Evolutionary conservation across 2,888 invertebrate genomes (phyloP).

Genomic region (Iphiclides podalirius): DNA sequence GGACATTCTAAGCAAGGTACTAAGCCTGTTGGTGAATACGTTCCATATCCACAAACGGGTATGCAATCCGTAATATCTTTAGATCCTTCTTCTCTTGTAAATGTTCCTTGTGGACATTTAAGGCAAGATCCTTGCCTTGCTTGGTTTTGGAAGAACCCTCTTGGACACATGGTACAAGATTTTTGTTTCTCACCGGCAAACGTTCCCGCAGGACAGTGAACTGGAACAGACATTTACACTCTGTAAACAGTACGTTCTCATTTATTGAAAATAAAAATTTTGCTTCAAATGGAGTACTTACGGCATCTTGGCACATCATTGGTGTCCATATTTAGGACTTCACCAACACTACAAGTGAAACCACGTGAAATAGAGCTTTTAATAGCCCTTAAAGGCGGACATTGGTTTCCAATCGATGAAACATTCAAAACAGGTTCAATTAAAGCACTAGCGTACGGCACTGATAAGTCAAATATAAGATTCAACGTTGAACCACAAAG

Average conservation of each 20-base stretch:
- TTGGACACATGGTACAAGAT: slow-evolving; percentile 93
- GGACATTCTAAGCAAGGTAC: slow-evolving; percentile 97
- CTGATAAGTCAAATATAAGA: slow-evolving; percentile 95
- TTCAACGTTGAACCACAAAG: slow-evolving; percentile 96
- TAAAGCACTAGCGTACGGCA: slow-evolving; percentile 94
- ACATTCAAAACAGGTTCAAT: slow-evolving; percentile 94
- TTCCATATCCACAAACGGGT: slow-evolving; percentile 97
- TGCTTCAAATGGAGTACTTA: slow-evolving; percentile 83
- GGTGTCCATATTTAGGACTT: slow-evolving; percentile 95
- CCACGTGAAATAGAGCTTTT: slow-evolving; percentile 92
- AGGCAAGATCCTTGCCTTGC: slow-evolving; percentile 94
- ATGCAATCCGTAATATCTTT: slow-evolving; percentile 92
- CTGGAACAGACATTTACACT: slow-evolving; percentile 69
- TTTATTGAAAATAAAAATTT: not conserved
- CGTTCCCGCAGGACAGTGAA: slow-evolving; percentile 98
- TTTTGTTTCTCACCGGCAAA: slow-evolving; percentile 94
- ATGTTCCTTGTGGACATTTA: slow-evolving; percentile 95
- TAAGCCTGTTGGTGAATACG: slow-evolving; percentile 95
- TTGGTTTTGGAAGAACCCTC: slow-evolving; percentile 96
- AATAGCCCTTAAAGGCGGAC: slow-evolving; percentile 93
- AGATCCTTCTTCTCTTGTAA: slow-evolving; percentile 94
- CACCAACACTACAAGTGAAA: slow-evolving; percentile 95
- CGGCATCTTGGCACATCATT: slow-evolving; percentile 95
- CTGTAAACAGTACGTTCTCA: not conserved
- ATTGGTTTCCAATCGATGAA: slow-evolving; percentile 93